Percentiles rank a stretch among this genome's conserved stretches.
Conservation (phyloP, 2,888 invertebrate genomes). For the Fragum fragum region DNA sequence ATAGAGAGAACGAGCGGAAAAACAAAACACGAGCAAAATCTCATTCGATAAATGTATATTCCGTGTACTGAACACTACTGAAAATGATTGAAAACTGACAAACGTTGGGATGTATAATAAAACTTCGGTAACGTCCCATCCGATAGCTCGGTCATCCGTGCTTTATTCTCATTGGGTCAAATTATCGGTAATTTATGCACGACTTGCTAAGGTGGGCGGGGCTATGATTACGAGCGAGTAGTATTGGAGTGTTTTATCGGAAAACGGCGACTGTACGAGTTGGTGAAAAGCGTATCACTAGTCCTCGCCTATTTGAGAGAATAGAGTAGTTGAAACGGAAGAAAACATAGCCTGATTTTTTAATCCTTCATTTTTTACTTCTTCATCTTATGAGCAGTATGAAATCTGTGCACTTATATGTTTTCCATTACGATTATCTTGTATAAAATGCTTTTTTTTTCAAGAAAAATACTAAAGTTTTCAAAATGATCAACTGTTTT, state of each 20-base stretch:
- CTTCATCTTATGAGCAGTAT: not conserved
- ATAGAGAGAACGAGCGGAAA: slow-evolving; percentile 44
- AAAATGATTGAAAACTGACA: slow-evolving; percentile 46
- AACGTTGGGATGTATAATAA: slow-evolving; percentile 51
- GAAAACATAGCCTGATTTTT: not conserved
- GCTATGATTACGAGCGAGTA: slow-evolving; percentile 49
- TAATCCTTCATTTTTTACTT: not conserved
- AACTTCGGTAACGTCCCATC: slow-evolving; percentile 33
- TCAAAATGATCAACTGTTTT: no score
- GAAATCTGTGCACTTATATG: no score
- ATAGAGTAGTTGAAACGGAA: not conserved
- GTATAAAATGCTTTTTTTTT: no score
- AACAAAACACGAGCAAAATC: slow-evolving; percentile 45
- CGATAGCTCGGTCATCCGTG: not conserved
- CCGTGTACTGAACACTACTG: slow-evolving; percentile 41
- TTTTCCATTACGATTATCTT: no score
- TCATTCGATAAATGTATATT: slow-evolving; percentile 52
- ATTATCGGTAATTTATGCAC: slow-evolving; percentile 58
- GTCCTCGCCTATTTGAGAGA: not conserved
- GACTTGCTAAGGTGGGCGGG: slow-evolving; percentile 55
- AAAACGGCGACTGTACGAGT: not conserved
- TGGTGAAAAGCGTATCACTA: slow-evolving; percentile 25
- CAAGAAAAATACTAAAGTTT: no score
- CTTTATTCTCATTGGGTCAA: slow-evolving; percentile 49
- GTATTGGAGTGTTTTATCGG: slow-evolving; percentile 36